A percentile compares a stretch with the other conserved stretches of the same genome.
Conservation (phyloP, 2,797 vertebrate genomes). For the Chanos chanos region DNA sequence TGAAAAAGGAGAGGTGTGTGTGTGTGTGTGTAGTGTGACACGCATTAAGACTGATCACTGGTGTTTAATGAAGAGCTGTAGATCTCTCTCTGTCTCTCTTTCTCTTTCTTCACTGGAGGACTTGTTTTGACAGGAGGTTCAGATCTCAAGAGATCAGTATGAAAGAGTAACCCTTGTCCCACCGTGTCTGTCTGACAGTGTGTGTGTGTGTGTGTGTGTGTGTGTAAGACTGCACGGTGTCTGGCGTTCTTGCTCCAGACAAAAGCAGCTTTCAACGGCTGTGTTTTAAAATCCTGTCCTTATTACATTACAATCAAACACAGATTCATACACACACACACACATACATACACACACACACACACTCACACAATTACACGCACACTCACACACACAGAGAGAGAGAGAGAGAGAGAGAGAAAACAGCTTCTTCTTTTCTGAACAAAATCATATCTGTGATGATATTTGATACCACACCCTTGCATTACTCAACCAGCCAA, state of each 20-base stretch:
- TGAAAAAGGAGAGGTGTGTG: not conserved
- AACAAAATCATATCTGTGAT: too few relatives aligned
- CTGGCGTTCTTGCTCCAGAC: slow-evolving; percentile 16
- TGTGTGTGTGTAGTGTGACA: slow-evolving; percentile 13
- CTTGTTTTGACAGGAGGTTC: slow-evolving; percentile 67
- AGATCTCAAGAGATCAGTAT: slow-evolving; percentile 42
- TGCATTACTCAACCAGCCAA: too few relatives aligned
- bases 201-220: not conserved
- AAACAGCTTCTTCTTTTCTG: too few relatives aligned
- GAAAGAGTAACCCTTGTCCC: slow-evolving; percentile 23
- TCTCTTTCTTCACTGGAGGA: slow-evolving; percentile 20
- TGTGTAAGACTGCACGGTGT: not conserved
- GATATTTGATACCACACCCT: too few relatives aligned
- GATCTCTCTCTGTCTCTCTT: slow-evolving; percentile 17
- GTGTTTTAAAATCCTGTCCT: not conserved
- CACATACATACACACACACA: slow-evolving; percentile 1
- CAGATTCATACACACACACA: not conserved
- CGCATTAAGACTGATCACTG: slow-evolving; percentile 29
- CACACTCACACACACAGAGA: slow-evolving; percentile 25
- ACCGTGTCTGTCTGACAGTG: not conserved
- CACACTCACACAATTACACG: too few relatives aligned
- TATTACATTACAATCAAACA: slow-evolving; percentile 1
- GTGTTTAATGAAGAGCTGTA: slow-evolving; percentile 35
- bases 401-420: too few relatives aligned
- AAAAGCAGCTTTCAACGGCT: slow-evolving; percentile 21